phyloP scores from a whole-genome alignment of 2,888 invertebrate genomes.

The Agriopis marginaria region DNA sequence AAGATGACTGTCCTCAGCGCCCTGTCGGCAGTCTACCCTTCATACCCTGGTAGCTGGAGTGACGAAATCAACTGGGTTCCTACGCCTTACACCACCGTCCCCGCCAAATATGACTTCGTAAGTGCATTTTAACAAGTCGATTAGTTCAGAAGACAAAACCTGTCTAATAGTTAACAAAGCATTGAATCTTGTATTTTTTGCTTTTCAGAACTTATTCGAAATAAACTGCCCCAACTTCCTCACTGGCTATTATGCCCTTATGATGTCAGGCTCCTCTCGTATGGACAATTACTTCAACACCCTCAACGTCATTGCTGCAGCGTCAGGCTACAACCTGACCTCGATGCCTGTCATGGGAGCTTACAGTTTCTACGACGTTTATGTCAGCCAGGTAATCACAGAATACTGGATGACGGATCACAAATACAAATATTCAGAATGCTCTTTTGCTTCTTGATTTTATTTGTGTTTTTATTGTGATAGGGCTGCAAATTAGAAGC shows the following conservation, averaged over 20 bases:
- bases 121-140: too few species aligned
- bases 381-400: conserved; percentile 50
- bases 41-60: conserved; percentile 52
- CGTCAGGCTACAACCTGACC: conserved; percentile 32
- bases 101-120: conserved; percentile 59
- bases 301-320: conserved; percentile 42
- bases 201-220: conserved; percentile 52
- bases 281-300: conserved; percentile 44
- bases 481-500: too few species aligned
- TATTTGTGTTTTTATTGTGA: too few species aligned
- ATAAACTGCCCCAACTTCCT: conserved; percentile 54
- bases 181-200: neutral
- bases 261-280: conserved; percentile 6
- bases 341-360: conserved; percentile 25
- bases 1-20: conserved; percentile 64
- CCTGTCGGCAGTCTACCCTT: conserved; percentile 59
- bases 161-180: too few species aligned
- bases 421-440: too few species aligned
- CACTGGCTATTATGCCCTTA: conserved; percentile 2
- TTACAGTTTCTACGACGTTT: conserved; percentile 49
- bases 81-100: conserved; percentile 61
- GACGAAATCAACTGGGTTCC: conserved; percentile 58
- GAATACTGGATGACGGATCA: neutral
- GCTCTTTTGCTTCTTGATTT: too few species aligned
- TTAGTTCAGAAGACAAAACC: too few species aligned